Percentiles rank a stretch among this genome's conserved stretches.
These are phyloP conservation scores for Notodonta dromedarius DNA, from an alignment of 2,888 invertebrate species.

Conservation along the genomic window DNA sequence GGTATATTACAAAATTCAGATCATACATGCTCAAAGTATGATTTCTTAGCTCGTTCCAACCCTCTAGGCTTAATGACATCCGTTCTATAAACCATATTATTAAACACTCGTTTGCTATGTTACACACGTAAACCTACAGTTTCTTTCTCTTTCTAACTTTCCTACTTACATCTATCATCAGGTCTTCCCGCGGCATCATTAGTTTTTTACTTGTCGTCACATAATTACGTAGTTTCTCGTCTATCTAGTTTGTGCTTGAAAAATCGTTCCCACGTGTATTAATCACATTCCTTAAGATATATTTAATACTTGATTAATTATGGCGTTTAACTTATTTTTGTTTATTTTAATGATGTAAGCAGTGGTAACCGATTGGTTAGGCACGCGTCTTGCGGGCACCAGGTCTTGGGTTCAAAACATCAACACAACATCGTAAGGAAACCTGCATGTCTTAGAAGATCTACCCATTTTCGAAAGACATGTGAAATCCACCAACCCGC, in stretches of 20 bases:
- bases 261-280: slow-evolving; percentile 37
- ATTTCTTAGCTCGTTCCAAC: neutral
- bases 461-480: too few relatives aligned
- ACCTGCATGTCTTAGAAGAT: too few relatives aligned
- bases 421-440: too few relatives aligned
- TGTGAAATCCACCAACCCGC: too few relatives aligned
- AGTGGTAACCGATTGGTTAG: too few relatives aligned
- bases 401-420: too few relatives aligned
- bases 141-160: slow-evolving; percentile 16
- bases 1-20: too few relatives aligned
- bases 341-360: neutral
- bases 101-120: slow-evolving; percentile 29
- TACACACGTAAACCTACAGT: slow-evolving; percentile 23
- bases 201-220: slow-evolving; percentile 35
- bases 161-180: slow-evolving; percentile 25
- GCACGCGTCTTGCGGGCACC: too few relatives aligned
- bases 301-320: slow-evolving; percentile 2
- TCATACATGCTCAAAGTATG: neutral
- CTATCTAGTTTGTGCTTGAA: slow-evolving; percentile 11
- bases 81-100: slow-evolving; percentile 22
- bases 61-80: slow-evolving; percentile 6
- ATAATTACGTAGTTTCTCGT: slow-evolving; percentile 30
- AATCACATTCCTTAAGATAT: slow-evolving; percentile 18
- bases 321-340: slow-evolving; percentile 10
- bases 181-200: slow-evolving; percentile 18